Evolutionary conservation across 37 sponge, comb jelly and placozoan genomes (phyloP).

Genomic region (Dysidea cf. avara): DNA sequence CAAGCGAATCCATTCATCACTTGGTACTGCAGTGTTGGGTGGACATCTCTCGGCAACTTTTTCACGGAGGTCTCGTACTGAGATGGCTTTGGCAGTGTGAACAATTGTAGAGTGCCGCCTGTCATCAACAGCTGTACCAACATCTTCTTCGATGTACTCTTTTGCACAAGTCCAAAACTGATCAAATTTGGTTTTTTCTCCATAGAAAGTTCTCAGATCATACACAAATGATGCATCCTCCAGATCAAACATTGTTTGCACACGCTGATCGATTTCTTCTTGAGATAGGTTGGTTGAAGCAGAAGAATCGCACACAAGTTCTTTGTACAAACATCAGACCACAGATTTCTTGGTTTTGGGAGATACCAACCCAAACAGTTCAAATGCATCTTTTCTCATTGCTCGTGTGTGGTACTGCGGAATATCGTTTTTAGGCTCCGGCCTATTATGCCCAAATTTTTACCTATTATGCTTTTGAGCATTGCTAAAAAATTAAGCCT

Average conservation of each 20-base stretch:
- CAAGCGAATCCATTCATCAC: neutral
- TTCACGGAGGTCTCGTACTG: too few relatives aligned
- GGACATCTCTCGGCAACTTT: neutral
- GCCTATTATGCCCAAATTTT: too few relatives aligned
- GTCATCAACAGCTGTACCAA: slow-evolving; percentile 34
- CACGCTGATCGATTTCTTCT: slow-evolving; percentile 25
- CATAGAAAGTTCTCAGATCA: slow-evolving; percentile 19
- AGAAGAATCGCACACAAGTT: slow-evolving; percentile 29
- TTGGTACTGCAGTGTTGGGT: neutral
- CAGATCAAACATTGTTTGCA: slow-evolving; percentile 35
- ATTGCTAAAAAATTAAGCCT: too few relatives aligned
- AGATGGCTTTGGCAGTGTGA: too few relatives aligned
- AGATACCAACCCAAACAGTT: slow-evolving; percentile 34
- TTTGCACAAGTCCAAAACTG: slow-evolving; percentile 25
- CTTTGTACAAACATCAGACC: slow-evolving; percentile 19
- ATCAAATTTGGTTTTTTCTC: slow-evolving; percentile 30
- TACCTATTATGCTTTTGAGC: too few relatives aligned
- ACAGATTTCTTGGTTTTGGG: slow-evolving; percentile 26
- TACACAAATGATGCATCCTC: slow-evolving; percentile 26
- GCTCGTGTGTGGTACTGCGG: slow-evolving; percentile 45
- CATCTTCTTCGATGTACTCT: slow-evolving; percentile 30
- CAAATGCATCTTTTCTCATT: slow-evolving; percentile 31
- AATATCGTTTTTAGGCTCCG: slow-evolving; percentile 11
- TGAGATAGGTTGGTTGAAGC: slow-evolving; percentile 27
- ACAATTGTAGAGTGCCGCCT: slow-evolving; percentile 7